Base-by-base conservation (phyloP, 1,140 invertebrate genomes). In the Helicoverpa armigera region DNA sequence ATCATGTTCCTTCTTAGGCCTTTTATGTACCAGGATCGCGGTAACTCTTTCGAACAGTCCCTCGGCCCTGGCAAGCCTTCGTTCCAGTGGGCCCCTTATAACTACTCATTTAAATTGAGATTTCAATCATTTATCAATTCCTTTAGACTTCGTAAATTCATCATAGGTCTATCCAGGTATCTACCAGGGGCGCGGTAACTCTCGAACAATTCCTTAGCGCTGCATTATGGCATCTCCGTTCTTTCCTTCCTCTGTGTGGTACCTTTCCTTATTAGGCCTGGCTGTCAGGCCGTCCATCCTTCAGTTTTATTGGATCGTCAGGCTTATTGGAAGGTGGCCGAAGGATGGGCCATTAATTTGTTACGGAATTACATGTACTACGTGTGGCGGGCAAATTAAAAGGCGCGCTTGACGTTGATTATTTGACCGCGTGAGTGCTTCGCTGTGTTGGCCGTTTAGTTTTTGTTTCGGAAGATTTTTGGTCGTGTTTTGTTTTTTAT, bases 321-420 rank as follows among this genome's bases (percentile, higher is more conserved):
- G 75, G 29, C 76, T 82, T 82, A 82, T 82, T 82, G 81, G 75
- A 77, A 77, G 76, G 81, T 82, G 60, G 72, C 53, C 75, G 81
- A 82, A 78, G 81, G 75, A 82, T 82, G 56, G 81, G 58, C 75
- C 81, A 82, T 82, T 82, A 82, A 82, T 82, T 82, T 82, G 81
- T 82, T 73, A 79, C 76, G 75, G 75, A 58, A 82, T 82, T 73
- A 78, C 75, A 54, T 77, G 58, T 63, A 51, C 58, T 51, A 54
- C 50, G 61, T 67, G 61, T 31, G 75, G 35, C 16, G 48, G 10
- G 73, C 35, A 35, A 61, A 76, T 61, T 77, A 48, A 63, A 77
- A 67, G 23, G 23, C 48, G n/a, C 9, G 48, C 67, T 65, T 54
- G 75, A 65, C 54, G 70, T 73, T 73, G 75, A 76, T 61, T 76